Evolutionary conservation across 2,797 vertebrate genomes (phyloP).

Genomic region (Cyprinella venusta): DNA sequence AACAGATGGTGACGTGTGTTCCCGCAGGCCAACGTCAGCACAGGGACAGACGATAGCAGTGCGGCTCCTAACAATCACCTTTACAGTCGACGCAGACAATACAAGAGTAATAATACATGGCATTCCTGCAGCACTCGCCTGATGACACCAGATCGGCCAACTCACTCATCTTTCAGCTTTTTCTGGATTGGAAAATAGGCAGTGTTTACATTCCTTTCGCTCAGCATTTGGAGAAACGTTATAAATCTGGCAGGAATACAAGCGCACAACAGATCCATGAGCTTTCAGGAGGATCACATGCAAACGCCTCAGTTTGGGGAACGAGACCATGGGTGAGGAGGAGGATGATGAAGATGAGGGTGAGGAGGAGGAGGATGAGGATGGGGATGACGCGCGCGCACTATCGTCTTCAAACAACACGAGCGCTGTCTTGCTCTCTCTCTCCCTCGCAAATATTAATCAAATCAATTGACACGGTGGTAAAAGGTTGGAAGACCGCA

Average conservation of each 20-base stretch:
- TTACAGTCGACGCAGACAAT: slow-evolving; percentile 57
- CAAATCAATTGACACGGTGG: no score
- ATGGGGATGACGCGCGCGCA: no score
- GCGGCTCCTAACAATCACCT: slow-evolving; percentile 60
- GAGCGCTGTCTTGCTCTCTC: no score
- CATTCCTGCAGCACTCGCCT: slow-evolving; percentile 47
- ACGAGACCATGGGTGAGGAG: neutral
- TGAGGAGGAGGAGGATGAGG: no score
- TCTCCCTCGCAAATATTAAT: no score
- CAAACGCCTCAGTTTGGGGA: neutral
- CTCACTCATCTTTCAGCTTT: slow-evolving; percentile 46
- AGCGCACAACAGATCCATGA: slow-evolving; percentile 10
- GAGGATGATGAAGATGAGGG: no score
- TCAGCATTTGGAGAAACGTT: slow-evolving; percentile 53
- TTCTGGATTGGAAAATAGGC: slow-evolving; percentile 55
- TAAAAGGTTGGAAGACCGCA: no score
- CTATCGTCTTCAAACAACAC: no score
- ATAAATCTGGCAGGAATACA: slow-evolving; percentile 51
- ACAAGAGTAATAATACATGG: slow-evolving; percentile 58
- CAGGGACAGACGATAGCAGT: slow-evolving; percentile 71
- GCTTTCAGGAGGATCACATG: slow-evolving; percentile 1
- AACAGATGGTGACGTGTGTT: slow-evolving; percentile 75
- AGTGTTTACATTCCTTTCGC: slow-evolving; percentile 62
- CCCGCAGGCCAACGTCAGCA: slow-evolving; percentile 77
- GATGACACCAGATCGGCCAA: slow-evolving; percentile 60